Evolutionary conservation across 2,888 invertebrate genomes (phyloP), one percentile per base, ranked within the genome.

Genomic region (Aleiodes leptofemur): DNA sequence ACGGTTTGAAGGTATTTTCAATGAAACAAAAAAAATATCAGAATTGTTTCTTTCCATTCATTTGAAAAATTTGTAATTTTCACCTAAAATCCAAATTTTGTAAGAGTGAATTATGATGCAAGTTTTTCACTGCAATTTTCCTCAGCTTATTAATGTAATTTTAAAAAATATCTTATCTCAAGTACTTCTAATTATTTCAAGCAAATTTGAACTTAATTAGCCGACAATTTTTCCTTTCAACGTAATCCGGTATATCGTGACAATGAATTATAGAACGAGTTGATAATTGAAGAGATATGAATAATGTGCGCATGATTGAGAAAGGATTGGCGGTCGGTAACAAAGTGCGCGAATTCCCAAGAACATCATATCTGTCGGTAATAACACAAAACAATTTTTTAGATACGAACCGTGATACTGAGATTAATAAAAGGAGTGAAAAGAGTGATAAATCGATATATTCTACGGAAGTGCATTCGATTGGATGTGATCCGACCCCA

Each of bases 281-380:
- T 56, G 23, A 57, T 14, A 51, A 57, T 66, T 34, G 13, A 68
- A 56, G 23, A 43, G 57, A 48, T 57, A 59, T 34, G 23, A 38
- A 8, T 38, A 70, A 70, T 57, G 43, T 43, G 56, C 70, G 55
- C 23, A 64, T 70, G 56, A 74, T 59, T 69, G 31, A 38, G 23
- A 16, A 16, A 13, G 23, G 66, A 71, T 74, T 66, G 74, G 51
- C 66, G 48, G 74, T 71, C 55, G 74, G 74, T 74, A 74, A 74
- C 59, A 51, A 51, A 69, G 69, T 51, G 61, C 61, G 50, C 56
- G 69, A 69, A 59, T 43, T 43, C n/a, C 43, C 38, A 56, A 61
- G 64, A 64, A 74, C 51, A n/a, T 7, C 7, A 74, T 70, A 71
- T 71, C 74, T 48, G 74, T 71, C 71, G 74, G 74, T 74, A 74